These are phyloP conservation scores for Platichthys stellatus DNA, from an alignment of 2,113 vertebrate genomes.

Conservation along the genomic window DNA sequence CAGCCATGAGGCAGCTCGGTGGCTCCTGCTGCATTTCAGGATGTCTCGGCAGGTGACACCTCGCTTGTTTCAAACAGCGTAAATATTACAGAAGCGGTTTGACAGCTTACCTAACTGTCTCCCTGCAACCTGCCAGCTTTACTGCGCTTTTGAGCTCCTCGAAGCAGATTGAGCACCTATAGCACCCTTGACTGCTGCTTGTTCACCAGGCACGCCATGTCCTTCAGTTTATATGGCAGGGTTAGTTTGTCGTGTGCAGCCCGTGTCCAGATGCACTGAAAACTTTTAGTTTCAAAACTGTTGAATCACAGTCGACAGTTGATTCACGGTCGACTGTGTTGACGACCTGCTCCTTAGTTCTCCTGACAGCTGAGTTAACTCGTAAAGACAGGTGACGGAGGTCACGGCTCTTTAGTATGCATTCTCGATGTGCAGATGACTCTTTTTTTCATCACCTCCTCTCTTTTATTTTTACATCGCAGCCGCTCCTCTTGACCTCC, in stretches of 20 bases:
- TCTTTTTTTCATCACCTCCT: slow-evolving; percentile 32
- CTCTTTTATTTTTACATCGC: slow-evolving; percentile 16
- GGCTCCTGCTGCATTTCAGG: background rate
- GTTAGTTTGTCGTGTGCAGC: background rate
- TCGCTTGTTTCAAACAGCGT: slow-evolving; percentile 6
- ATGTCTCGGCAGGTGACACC: slow-evolving; percentile 22
- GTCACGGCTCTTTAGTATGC: slow-evolving; percentile 25
- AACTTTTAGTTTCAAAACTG: slow-evolving; percentile 9
- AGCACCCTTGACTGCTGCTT: slow-evolving; percentile 6
- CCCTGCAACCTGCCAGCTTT: slow-evolving; percentile 18
- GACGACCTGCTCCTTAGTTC: background rate
- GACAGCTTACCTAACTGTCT: slow-evolving; percentile 22
- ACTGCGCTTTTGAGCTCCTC: background rate
- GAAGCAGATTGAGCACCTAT: background rate
- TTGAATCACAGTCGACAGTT: background rate
- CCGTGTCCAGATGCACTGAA: background rate
- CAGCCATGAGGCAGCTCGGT: background rate
- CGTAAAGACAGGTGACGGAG: slow-evolving; percentile 21
- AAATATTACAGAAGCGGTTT: slow-evolving; percentile 10
- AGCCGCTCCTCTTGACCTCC: slow-evolving; percentile 14
- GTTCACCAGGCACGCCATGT: background rate
- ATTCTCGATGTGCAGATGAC: slow-evolving; percentile 31
- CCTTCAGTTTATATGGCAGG: background rate
- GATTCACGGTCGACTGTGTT: background rate
- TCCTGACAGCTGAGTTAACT: slow-evolving; percentile 15